Evolutionary conservation across 1,140 invertebrate species (phyloP).

Genomic region (Drosophila littoralis): DNA sequence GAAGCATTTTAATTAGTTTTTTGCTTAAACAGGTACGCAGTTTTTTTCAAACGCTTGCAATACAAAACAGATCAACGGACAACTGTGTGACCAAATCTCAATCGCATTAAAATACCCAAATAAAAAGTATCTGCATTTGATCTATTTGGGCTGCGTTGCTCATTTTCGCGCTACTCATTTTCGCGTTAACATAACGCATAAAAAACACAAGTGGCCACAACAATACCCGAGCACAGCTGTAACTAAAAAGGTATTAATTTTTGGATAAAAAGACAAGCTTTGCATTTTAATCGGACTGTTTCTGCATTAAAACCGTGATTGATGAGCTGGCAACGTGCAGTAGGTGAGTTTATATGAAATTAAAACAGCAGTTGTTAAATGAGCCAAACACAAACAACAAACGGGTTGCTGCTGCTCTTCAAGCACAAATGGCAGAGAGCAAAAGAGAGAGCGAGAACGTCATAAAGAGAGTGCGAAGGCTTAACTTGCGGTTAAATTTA

Average conservation of each 20-base stretch:
- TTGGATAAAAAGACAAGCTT: not conserved
- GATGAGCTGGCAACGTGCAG: conserved; percentile 15
- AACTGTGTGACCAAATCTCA: conserved; percentile 20
- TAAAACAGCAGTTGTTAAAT: conserved; percentile 9
- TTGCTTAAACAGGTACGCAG: not conserved
- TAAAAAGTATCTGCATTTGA: not conserved
- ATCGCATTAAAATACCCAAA: not conserved
- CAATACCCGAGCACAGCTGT: conserved; percentile 21
- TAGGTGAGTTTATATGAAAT: conserved; percentile 22
- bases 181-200: conserved; percentile 29
- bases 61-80: conserved; percentile 36
- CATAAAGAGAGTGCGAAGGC: not conserved
- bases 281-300: not conserved
- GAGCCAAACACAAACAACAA: conserved; percentile 35
- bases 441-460: not conserved
- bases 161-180: not conserved
- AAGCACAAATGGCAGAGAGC: not conserved
- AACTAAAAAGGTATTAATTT: conserved; percentile 7
- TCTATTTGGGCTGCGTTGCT: not conserved
- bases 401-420: conserved; percentile 7
- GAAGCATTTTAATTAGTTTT: conserved; percentile 64
- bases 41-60: conserved; percentile 10
- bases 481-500: not conserved
- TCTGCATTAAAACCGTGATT: conserved; percentile 1
- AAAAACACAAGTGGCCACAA: conserved; percentile 8